Conservation (phyloP, 2,888 invertebrate genomes). For the Cecidostiba fungosa region DNA sequence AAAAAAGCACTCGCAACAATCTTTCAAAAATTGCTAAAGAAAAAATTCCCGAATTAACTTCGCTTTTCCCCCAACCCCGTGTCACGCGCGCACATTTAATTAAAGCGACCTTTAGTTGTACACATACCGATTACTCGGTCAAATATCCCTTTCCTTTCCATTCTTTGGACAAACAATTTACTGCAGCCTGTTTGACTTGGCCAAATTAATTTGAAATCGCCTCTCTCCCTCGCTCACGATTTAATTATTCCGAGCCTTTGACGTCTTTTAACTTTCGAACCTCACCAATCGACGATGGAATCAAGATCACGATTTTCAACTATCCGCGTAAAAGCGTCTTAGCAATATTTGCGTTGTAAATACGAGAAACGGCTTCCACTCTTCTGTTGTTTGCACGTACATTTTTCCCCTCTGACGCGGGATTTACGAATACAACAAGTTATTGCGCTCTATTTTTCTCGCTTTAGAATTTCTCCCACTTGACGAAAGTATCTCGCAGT, state of each 20-base stretch:
- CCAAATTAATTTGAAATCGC: conserved; percentile 52
- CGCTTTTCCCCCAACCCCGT: conserved; percentile 70
- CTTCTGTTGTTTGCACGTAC: conserved; percentile 7
- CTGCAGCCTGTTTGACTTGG: conserved; percentile 33
- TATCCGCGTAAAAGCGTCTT: background rate
- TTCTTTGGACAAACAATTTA: conserved; percentile 50
- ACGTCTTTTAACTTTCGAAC: conserved; percentile 17
- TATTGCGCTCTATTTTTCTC: conserved; percentile 26
- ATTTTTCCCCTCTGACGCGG: background rate
- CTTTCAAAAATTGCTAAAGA: background rate
- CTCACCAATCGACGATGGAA: background rate
- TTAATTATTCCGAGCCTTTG: conserved; percentile 50
- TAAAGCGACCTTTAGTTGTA: conserved; percentile 53
- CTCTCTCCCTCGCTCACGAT: background rate
- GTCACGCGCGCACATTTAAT: conserved; percentile 38
- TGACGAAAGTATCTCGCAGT: background rate
- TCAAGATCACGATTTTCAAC: background rate
- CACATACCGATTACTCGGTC: conserved; percentile 12
- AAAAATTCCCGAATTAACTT: too few species aligned
- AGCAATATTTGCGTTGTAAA: conserved; percentile 57
- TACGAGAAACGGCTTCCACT: conserved; percentile 35
- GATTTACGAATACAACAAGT: conserved; percentile 17
- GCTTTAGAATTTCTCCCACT: background rate
- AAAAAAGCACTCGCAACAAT: background rate
- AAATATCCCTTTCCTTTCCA: conserved; percentile 19